phyloP scores from a whole-genome alignment of 2,797 vertebrate genomes.

The Anabas testudineus region DNA sequence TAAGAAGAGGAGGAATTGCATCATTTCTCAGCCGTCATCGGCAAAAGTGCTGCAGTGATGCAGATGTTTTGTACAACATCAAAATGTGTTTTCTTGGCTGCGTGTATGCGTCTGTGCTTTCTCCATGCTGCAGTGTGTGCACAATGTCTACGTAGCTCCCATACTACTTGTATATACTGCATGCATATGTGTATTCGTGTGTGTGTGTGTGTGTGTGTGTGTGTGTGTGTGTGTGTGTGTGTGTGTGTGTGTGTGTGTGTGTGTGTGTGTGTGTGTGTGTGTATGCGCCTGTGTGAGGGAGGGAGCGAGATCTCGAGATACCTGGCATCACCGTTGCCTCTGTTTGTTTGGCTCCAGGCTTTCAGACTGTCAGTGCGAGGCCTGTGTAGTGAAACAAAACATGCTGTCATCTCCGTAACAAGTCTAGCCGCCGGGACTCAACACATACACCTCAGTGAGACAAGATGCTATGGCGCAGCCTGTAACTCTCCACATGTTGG shows the following conservation, averaged over 20 bases:
- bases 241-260: slow-evolving; percentile 9
- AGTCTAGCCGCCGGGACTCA: slow-evolving; percentile 74
- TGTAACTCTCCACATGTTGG: slow-evolving; percentile 63
- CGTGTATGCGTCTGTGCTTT: slow-evolving; percentile 30
- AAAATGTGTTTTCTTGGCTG: slow-evolving; percentile 42
- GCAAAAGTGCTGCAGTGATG: slow-evolving; percentile 62
- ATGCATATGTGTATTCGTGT: slow-evolving; percentile 5
- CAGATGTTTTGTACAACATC: slow-evolving; percentile 62
- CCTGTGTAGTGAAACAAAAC: slow-evolving; percentile 82
- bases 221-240: slow-evolving; percentile 9
- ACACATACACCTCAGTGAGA: slow-evolving; percentile 73
- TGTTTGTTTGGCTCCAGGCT: slow-evolving; percentile 85
- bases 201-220: slow-evolving; percentile 3
- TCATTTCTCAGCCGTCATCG: slow-evolving; percentile 29
- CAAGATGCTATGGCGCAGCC: slow-evolving; percentile 60
- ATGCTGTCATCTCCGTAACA: slow-evolving; percentile 84
- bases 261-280: slow-evolving; percentile 9
- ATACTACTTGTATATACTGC: slow-evolving; percentile 30
- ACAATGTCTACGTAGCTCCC: slow-evolving; percentile 18
- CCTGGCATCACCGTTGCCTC: slow-evolving; percentile 73
- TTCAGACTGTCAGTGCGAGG: slow-evolving; percentile 78
- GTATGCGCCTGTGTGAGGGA: slow-evolving; percentile 8
- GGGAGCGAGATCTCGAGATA: slow-evolving; percentile 67
- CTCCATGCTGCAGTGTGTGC: slow-evolving; percentile 26
- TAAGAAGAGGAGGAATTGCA: slow-evolving; percentile 34